These are phyloP conservation scores for Oeneis ivallda DNA, from an alignment of 2,888 invertebrate species.

Conservation along the genomic window DNA sequence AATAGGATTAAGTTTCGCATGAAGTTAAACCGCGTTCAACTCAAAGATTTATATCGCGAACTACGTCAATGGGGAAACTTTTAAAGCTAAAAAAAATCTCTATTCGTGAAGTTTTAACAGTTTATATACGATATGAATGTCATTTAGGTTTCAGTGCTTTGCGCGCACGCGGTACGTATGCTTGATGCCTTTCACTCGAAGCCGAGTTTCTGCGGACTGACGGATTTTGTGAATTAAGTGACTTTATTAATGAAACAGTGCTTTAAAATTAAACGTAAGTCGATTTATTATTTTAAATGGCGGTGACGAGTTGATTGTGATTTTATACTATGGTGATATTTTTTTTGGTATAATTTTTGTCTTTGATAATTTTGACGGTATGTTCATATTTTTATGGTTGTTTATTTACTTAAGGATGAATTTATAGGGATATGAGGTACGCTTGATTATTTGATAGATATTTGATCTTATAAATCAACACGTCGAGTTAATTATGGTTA, in stretches of 20 bases:
- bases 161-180: constrained; percentile 14
- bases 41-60: constrained; percentile 9
- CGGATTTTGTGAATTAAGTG: constrained; percentile 5
- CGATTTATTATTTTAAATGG: neutral
- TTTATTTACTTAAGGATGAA: no score
- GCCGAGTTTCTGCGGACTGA: neutral
- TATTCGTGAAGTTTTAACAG: constrained; percentile 18
- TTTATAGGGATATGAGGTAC: no score
- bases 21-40: constrained; percentile 15
- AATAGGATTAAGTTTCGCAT: no score
- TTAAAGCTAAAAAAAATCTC: no score
- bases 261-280: constrained; percentile 1
- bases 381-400: no score
- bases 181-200: constrained; percentile 18
- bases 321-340: neutral
- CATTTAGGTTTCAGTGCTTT: constrained; percentile 1
- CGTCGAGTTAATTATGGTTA: no score
- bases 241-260: neutral
- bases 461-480: no score
- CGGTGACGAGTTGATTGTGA: neutral
- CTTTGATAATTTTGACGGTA: neutral
- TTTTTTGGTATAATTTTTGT: neutral
- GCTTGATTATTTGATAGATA: no score
- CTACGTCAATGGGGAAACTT: constrained; percentile 12
- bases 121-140: constrained; percentile 21